Base-by-base conservation (phyloP, 2,113 vertebrate species). In the Nothocercus julius region DNA sequence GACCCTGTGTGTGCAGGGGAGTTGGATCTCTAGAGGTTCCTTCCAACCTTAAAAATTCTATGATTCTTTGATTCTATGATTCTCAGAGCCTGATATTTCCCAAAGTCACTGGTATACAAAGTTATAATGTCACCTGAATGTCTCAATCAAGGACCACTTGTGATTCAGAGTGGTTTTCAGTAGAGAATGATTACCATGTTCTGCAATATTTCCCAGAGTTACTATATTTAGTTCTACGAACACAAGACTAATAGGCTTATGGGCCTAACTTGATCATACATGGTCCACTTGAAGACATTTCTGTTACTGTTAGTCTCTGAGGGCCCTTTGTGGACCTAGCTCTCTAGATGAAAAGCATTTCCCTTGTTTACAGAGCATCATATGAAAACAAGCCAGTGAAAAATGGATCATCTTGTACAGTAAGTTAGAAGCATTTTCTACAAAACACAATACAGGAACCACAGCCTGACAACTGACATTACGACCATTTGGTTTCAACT, bases 191-290 rank as follows among this genome's bases (percentile, higher is more conserved):
- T 76, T 76, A 51, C 6, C 10, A n/a, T 3, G 14, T 56, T 68
- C 9, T 3, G 3, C 8, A 68, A 16, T 27, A 32, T 49, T 93
- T 94, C 42, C 4, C 2, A 47, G 4, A 56, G 16, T 56, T 76
- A 49, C 18, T 61, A 10, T 74, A 6, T 49, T 67, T 40, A 51
- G 4, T 5, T 38, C 28, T 34, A 62, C 4, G 28, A 72, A 10
- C 32, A 76, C 6, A 82, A 42, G 58, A 79, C 15, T 49, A 75
- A 62, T 4, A 84, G 13, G 25, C 5, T 4, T 32, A 32, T 32
- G 36, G 0, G 7, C 2, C 8, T 4, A 53, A 7, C 2, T 51
- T 1, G 5, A 47, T 90, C 28, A 36, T 19, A 47, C 28, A 34
- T 16, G 13, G 25, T 44, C 14, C 22, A 73, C 13, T 34, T 30